phyloP scores from a whole-genome alignment of 2,797 vertebrate genomes.

The Rhinichthys osculus region DNA sequence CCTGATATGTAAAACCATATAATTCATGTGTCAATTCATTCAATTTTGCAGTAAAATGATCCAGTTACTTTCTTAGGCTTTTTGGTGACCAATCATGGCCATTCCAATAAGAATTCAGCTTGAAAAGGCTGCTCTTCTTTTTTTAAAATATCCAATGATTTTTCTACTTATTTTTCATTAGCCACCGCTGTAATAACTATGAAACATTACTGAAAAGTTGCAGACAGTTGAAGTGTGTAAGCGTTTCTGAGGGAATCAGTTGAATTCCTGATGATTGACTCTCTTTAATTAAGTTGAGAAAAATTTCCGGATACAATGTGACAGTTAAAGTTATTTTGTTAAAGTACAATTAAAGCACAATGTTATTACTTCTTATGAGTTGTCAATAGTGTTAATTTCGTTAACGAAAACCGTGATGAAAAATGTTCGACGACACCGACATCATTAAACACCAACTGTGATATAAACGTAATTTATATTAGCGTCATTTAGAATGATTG shows the following conservation, averaged over 20 bases:
- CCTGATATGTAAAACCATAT: too few species aligned
- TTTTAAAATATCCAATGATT: not conserved
- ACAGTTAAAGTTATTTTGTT: not conserved
- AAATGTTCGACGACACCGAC: not conserved
- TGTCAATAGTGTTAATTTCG: not conserved
- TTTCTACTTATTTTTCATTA: not conserved
- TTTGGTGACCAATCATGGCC: not conserved
- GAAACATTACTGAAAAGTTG: not conserved
- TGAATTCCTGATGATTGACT: not conserved
- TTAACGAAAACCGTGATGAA: not conserved
- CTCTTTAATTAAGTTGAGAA: not conserved
- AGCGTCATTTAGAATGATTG: not conserved
- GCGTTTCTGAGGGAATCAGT: not conserved
- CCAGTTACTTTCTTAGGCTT: not conserved
- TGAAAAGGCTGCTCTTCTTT: not conserved
- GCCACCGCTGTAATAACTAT: not conserved
- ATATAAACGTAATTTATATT: not conserved
- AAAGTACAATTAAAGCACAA: not conserved
- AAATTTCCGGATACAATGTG: not conserved
- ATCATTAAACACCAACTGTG: not conserved
- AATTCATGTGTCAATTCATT: too few species aligned
- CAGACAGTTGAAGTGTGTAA: not conserved
- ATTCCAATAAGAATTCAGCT: not conserved
- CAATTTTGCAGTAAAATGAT: not conserved
- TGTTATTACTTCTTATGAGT: not conserved